Evolutionary conservation across 2,888 invertebrate species (phyloP), one percentile per base, ranked within the genome.

Genomic region (Piscicola geometra): DNA sequence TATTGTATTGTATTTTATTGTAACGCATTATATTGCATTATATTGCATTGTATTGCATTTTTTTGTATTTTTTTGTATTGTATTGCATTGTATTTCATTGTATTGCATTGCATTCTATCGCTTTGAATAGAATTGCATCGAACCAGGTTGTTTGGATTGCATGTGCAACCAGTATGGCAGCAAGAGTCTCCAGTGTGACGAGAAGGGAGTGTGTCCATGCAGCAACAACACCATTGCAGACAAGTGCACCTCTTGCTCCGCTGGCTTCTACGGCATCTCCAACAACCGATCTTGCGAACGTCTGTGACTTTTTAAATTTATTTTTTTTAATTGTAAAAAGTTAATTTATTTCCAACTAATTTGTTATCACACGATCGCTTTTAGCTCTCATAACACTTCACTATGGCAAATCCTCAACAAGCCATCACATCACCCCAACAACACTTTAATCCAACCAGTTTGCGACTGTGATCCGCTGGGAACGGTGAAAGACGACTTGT

Each of bases 401-500:
- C n/a, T n/a, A n/a, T n/a, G n/a, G n/a, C n/a, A n/a, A n/a, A n/a
- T n/a, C n/a, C n/a, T n/a, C n/a, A n/a, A n/a, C n/a, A n/a, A n/a
- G n/a, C n/a, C n/a, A n/a, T n/a, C n/a, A n/a, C n/a, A n/a, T n/a
- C n/a, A n/a, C n/a, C n/a, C n/a, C n/a, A n/a, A n/a, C n/a, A n/a
- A n/a, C n/a, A n/a, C n/a, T n/a, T n/a, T n/a, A n/a, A n/a, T n/a
- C n/a, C n/a, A n/a, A 41, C 15, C 78, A 82, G 82, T 75, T 0
- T 82, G 82, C 76, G 94, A 83, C 86, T 87, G 81, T 87, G 90
- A 1, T 94, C 94, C 84, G 88, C 88, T 70, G 93, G 82, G 82
- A 2, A 79, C 78, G 33, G 76, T 78, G 12, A 77, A 79, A 60
- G n/a, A 5, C 35, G 21, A 0, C 15, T 35, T 60, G 18, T 32